Conservation (phyloP, 2,113 vertebrate genomes). For the Colius striatus region DNA sequence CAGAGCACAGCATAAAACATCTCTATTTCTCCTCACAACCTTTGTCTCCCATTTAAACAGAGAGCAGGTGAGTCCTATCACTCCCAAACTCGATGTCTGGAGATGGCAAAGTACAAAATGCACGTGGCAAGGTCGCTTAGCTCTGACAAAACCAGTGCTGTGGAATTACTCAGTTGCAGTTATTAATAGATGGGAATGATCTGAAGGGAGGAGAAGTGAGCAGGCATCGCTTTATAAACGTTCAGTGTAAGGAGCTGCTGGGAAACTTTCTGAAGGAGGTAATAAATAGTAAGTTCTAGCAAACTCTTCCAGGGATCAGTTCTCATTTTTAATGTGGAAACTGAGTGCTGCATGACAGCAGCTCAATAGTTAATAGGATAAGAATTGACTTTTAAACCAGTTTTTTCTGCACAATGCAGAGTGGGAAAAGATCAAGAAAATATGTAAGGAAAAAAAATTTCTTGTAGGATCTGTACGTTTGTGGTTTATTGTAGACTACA, state of each 20-base stretch:
- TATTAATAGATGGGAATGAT: background rate
- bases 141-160: background rate
- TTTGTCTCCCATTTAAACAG: background rate
- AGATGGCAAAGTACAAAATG: background rate
- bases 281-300: background rate
- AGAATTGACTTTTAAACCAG: background rate
- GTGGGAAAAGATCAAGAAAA: background rate
- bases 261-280: background rate
- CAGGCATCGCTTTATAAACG: background rate
- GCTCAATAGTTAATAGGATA: background rate
- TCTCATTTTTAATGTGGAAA: slow-evolving; percentile 18
- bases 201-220: background rate
- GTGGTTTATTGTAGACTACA: background rate
- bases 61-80: background rate
- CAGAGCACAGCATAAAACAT: background rate
- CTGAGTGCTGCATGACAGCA: background rate
- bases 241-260: background rate
- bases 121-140: background rate
- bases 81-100: background rate
- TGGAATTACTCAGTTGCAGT: background rate
- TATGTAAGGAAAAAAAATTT: background rate
- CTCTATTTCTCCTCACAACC: background rate
- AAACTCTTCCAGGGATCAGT: background rate
- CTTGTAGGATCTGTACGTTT: background rate
- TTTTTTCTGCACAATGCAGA: background rate